phyloP scores from a whole-genome alignment of 2,797 vertebrate species.

The Acipenser transmontanus region DNA sequence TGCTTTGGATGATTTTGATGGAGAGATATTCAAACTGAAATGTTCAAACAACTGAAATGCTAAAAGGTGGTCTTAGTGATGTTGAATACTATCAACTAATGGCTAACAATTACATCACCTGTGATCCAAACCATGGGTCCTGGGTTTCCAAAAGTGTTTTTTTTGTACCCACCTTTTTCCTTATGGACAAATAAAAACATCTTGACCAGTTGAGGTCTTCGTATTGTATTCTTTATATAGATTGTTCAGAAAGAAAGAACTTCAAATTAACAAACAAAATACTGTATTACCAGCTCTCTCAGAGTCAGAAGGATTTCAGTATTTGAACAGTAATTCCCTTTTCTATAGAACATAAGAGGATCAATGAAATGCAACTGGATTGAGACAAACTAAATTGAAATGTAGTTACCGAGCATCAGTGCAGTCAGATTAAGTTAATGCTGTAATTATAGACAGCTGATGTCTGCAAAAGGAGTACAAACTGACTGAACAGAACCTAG shows the following conservation, averaged over 20 bases:
- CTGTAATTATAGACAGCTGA: background rate
- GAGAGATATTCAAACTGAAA: no score
- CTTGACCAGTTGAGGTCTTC: background rate
- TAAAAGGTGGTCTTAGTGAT: no score
- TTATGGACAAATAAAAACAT: no score
- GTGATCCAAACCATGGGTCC: no score
- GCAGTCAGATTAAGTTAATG: slow-evolving; percentile 4
- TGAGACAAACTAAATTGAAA: slow-evolving; percentile 5
- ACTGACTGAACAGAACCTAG: background rate
- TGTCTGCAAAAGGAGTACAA: background rate
- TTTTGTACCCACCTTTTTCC: no score
- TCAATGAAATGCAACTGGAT: background rate
- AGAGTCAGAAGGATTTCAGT: background rate
- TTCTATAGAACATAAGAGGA: slow-evolving; percentile 1
- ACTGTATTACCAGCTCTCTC: background rate
- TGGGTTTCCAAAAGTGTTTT: no score
- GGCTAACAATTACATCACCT: no score
- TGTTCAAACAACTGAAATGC: no score
- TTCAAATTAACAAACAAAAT: background rate
- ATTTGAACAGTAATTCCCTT: slow-evolving; percentile 1
- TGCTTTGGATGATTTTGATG: no score
- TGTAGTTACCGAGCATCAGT: background rate
- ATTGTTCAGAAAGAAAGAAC: background rate
- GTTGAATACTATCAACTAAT: no score
- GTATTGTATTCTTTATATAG: background rate